Percentiles rank a stretch among this genome's conserved stretches.
phyloP scores from a whole-genome alignment of 53 echinoderm and acorn worm species.

The Echinarachnius parma region DNA sequence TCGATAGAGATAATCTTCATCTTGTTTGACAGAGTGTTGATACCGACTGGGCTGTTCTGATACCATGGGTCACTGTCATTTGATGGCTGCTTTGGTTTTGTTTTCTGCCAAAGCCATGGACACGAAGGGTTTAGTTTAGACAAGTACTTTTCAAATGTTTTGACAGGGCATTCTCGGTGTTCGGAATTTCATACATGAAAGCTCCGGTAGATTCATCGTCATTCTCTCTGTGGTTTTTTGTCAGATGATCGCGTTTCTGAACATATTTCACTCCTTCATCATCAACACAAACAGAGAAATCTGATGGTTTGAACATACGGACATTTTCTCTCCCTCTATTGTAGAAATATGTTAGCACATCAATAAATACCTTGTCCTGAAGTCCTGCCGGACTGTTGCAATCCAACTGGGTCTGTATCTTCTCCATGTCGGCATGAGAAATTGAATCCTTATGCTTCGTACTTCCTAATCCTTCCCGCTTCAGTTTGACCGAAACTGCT shows the following conservation, averaged over 20 bases:
- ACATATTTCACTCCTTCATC: slow-evolving; percentile 37
- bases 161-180: slow-evolving; percentile 44
- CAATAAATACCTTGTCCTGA: slow-evolving; percentile 57
- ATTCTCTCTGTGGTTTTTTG: slow-evolving; percentile 54
- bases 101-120: slow-evolving; percentile 39
- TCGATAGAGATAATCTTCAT: slow-evolving; percentile 43
- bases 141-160: slow-evolving; percentile 35
- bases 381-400: slow-evolving; percentile 49
- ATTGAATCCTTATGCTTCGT: slow-evolving; percentile 50
- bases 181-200: slow-evolving; percentile 53
- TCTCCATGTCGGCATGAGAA: slow-evolving; percentile 44
- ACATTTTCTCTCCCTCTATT: slow-evolving; percentile 57
- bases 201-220: slow-evolving; percentile 41
- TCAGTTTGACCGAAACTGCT: slow-evolving; percentile 44
- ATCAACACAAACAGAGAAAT: slow-evolving; percentile 44
- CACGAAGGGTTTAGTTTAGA: slow-evolving; percentile 48
- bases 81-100: slow-evolving; percentile 13
- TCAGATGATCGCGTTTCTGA: slow-evolving; percentile 42
- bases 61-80: slow-evolving; percentile 46
- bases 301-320: slow-evolving; percentile 31
- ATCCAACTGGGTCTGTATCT: slow-evolving; percentile 32
- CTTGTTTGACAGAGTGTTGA: slow-evolving; percentile 49
- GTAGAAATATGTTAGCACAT: slow-evolving; percentile 52
- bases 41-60: slow-evolving; percentile 34
- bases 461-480: slow-evolving; percentile 47